phyloP scores from a whole-genome alignment of 2,797 vertebrate species.

The Tauraco hartlaubi region DNA sequence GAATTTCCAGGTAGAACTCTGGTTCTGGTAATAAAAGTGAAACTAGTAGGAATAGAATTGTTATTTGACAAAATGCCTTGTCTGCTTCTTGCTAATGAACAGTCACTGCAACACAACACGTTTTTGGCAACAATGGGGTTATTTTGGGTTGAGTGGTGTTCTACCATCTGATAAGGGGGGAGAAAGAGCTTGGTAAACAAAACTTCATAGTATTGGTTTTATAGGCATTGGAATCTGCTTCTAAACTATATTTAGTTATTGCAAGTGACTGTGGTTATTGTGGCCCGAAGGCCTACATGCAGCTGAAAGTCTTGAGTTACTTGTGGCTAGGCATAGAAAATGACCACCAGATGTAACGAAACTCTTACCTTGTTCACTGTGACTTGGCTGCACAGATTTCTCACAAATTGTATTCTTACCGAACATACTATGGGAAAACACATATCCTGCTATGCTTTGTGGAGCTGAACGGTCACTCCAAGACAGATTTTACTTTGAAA shows the following conservation, averaged over 20 bases:
- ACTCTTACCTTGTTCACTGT: background rate
- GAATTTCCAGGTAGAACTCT: background rate
- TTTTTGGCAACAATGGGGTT: background rate
- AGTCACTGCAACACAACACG: background rate
- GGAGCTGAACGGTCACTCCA: background rate
- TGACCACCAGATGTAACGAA: rapidly evolving
- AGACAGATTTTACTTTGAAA: background rate
- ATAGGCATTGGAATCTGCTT: background rate
- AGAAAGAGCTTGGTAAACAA: background rate
- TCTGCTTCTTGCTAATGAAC: background rate
- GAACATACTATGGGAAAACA: background rate
- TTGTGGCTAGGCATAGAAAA: background rate
- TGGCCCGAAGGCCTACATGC: background rate
- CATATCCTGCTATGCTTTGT: rapidly evolving
- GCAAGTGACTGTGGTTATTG: background rate
- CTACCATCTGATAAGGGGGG: background rate
- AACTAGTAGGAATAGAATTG: background rate
- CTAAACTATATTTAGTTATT: background rate
- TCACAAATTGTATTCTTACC: background rate
- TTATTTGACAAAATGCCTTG: background rate
- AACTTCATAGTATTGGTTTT: background rate
- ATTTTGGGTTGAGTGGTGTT: background rate
- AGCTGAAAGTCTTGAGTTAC: background rate
- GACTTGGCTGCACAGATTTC: background rate
- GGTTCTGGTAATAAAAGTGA: background rate